Evolutionary conservation across 1,140 invertebrate genomes (phyloP).

Genomic region (Amphibalanus amphitrite): DNA sequence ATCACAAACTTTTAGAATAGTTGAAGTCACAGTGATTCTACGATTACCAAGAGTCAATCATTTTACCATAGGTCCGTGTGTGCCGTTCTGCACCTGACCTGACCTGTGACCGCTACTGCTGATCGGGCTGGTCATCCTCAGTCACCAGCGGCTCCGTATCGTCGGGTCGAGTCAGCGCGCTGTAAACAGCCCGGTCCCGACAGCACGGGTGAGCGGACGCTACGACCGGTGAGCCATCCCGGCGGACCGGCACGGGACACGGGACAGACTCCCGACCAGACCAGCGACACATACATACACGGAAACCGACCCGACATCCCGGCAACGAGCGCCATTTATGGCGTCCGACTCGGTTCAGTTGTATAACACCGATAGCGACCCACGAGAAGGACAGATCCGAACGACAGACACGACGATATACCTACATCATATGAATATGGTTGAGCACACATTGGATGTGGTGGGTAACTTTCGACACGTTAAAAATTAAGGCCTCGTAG

Average conservation of each 20-base stretch:
- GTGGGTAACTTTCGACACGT: too few relatives aligned
- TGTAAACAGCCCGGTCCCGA: not conserved
- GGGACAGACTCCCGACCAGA: not conserved
- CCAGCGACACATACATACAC: not conserved
- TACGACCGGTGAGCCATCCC: too few relatives aligned
- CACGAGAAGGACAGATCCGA: too few relatives aligned
- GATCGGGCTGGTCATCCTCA: not conserved
- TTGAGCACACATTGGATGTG: too few relatives aligned
- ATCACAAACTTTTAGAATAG: too few relatives aligned
- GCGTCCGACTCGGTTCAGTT: too few relatives aligned
- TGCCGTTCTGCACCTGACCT: not conserved
- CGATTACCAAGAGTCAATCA: not conserved
- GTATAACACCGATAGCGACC: too few relatives aligned
- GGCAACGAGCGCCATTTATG: not conserved
- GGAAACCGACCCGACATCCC: not conserved
- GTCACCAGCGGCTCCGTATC: not conserved
- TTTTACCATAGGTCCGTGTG: not conserved
- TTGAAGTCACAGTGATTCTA: not conserved
- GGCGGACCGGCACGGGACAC: too few relatives aligned
- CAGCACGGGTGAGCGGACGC: not conserved
- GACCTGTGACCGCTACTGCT: too few relatives aligned
- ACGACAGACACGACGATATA: too few relatives aligned
- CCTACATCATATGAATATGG: too few relatives aligned
- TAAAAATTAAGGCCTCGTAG: too few relatives aligned
- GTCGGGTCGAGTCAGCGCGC: not conserved